Evolutionary conservation across 2,797 vertebrate species (phyloP), one percentile per base, ranked within the genome.

Genomic region (Ispidina picta): DNA sequence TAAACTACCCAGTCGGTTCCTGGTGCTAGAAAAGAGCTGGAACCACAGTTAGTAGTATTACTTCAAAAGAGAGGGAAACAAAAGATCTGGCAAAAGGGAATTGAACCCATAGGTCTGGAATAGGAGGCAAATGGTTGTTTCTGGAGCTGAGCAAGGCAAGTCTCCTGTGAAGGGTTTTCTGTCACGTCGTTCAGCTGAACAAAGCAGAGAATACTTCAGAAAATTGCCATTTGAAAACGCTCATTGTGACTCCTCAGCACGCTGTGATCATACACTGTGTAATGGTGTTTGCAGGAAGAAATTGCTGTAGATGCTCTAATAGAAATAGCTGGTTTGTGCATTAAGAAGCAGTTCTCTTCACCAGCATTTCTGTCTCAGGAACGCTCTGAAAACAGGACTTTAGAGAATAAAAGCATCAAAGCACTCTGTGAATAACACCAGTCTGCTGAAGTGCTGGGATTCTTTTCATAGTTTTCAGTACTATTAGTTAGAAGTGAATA

Each of bases 241-340:
- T 89, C 74, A 59, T 92, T 93, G 87, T 95, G 80, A 95, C 88
- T 93, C 83, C 80, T 92, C 88, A 94, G 76, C 90, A 83, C 72
- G 76, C 84, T 93, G 74, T 96, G 92, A 91, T 96, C 94, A 87
- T 95, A 94, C 93, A 78, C 69, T 91, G 75, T 94, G 46, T 96
- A 95, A 93, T 96, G 96, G 88, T 95, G 83, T 95, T 97, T 97
- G 77, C 65, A 70, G 26, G 91, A 92, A 92, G 91, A 95, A 96
- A 96, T 94, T 92, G 88, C 95, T 95, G 94, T 70, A 90, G 92
- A 94, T 95, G 76, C 70, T 93, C 68, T 95, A 96, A 95, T 90
- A 96, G 80, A 95, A 96, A 95, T 92, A 95, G 90, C 83, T 93
- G 33, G 44, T 94, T 94, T 65, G 72, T 91, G 84, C 91, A 92